Evolutionary conservation across 2,113 vertebrate genomes (phyloP).

Genomic region (Colossoma macropomum): DNA sequence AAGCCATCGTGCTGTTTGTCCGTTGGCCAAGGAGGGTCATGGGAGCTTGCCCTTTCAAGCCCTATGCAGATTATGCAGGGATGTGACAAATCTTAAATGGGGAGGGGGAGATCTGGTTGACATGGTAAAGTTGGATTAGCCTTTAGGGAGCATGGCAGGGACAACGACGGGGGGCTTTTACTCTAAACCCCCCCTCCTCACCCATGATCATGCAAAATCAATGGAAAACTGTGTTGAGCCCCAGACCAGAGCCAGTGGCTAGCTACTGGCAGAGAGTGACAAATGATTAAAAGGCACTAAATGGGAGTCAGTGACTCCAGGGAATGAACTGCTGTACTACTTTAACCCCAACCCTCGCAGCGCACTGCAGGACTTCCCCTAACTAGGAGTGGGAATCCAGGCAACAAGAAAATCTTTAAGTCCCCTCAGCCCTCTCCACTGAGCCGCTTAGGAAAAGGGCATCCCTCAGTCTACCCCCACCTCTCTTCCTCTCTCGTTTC

Average conservation of each 20-base stretch:
- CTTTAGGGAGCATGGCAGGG: constrained; percentile 20
- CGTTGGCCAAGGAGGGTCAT: neutral
- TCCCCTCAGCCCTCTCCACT: constrained; percentile 36
- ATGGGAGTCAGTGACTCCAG: constrained; percentile 27
- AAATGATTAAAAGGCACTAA: constrained; percentile 19
- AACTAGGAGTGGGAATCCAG: constrained; percentile 25
- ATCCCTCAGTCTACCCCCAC: constrained; percentile 45
- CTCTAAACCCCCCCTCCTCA: neutral
- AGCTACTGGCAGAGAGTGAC: neutral
- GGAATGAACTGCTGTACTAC: neutral
- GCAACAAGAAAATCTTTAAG: constrained; percentile 50
- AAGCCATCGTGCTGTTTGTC: neutral
- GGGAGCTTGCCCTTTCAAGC: constrained; percentile 19
- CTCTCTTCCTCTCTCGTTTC: neutral
- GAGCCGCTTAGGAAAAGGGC: constrained; percentile 58
- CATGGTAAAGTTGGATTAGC: constrained; percentile 60
- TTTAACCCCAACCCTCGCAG: neutral
- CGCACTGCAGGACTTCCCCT: neutral
- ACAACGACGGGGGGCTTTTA: neutral
- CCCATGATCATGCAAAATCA: neutral
- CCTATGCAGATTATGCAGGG: constrained; percentile 53
- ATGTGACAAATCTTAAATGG: constrained; percentile 55
- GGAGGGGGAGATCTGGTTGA: constrained; percentile 45
- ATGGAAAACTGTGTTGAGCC: neutral
- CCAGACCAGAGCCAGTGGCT: neutral